phyloP scores from a whole-genome alignment of 2,888 invertebrate genomes.

The Sisyra terminalis region DNA sequence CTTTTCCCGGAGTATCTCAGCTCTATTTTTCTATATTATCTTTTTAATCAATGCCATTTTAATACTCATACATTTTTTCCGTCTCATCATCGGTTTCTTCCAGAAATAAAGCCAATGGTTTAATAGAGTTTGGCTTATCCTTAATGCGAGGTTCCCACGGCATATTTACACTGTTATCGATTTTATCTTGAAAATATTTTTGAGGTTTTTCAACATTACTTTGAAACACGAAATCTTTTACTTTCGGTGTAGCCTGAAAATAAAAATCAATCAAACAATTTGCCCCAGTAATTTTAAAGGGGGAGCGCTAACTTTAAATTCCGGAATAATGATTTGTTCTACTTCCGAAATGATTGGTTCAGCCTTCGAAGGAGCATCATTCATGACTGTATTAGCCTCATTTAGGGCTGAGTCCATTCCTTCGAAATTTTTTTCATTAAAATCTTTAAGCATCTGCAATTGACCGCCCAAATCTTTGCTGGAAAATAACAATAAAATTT shows the following conservation, averaged over 20 bases:
- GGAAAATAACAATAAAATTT: neutral
- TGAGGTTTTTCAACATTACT: slow-evolving; percentile 71
- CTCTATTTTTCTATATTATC: no score
- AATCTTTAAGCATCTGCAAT: neutral
- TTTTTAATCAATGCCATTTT: no score
- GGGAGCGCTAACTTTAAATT: no score
- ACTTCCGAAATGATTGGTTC: no score
- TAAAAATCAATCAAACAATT: slow-evolving; percentile 36
- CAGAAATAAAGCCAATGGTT: slow-evolving; percentile 57
- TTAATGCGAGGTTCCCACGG: slow-evolving; percentile 73
- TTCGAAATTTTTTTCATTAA: neutral
- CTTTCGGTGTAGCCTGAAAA: slow-evolving; percentile 34
- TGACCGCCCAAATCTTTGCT: neutral
- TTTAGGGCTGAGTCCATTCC: neutral
- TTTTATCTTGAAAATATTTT: slow-evolving; percentile 61
- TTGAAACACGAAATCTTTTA: no score
- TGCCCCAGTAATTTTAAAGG: no score
- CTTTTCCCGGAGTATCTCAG: no score
- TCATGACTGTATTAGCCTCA: no score
- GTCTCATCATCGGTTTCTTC: slow-evolving; percentile 47
- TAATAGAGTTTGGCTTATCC: slow-evolving; percentile 75
- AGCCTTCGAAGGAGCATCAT: no score
- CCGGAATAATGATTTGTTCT: no score
- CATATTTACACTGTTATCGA: slow-evolving; percentile 57
- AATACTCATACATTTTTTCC: slow-evolving; percentile 39